Base-by-base conservation (phyloP, 2,888 invertebrate species). In the Zaprionus bogoriensis region DNA sequence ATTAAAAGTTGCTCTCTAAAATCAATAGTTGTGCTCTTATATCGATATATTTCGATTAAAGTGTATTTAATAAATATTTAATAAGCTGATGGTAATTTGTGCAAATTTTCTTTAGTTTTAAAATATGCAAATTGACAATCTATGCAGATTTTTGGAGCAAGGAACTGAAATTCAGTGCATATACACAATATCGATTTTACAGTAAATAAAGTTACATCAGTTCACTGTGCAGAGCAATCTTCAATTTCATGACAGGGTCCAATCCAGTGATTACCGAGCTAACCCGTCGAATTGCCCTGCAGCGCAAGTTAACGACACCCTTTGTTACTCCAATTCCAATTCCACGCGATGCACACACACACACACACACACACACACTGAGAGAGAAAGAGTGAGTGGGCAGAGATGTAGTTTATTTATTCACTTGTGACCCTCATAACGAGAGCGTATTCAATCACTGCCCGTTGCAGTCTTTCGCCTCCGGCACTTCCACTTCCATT, bases 391-490 rank as follows among this genome's bases (percentile, higher is more conserved):
- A n/a, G n/a, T n/a, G n/a, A n/a, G n/a, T n/a, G n/a, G n/a, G n/a
- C n/a, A n/a, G 28, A 20, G 22, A n/a, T 9, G 23, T 42, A 30
- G 22, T 44, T 38, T 42, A 61, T 47, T 27, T 55, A 42, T 61
- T 32, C 52, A 52, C 67, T 55, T 28, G 53, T 65, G 66, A 77
- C 81, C 84, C 78, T 62, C 39, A 80, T 79, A 64, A 64, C 62
- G 62, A 67, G 60, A 39, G 39, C 53, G 41, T 74, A 67, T 66
- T 67, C 74, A 59, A 77, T 74, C 74, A 74, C 47, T 48, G 50
- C 45, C 55, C 28, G 53, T 27, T 77, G 68, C 71, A 69, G 51
- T 69, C 67, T 47, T 61, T 50, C 59, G 58, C 59, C 50, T 65
- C 58, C 55, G 38, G 44, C 38, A 41, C 22, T 36, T 46, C n/a